Evolutionary conservation across 2,113 vertebrate species (phyloP).

Genomic region (Procapra przewalskii): DNA sequence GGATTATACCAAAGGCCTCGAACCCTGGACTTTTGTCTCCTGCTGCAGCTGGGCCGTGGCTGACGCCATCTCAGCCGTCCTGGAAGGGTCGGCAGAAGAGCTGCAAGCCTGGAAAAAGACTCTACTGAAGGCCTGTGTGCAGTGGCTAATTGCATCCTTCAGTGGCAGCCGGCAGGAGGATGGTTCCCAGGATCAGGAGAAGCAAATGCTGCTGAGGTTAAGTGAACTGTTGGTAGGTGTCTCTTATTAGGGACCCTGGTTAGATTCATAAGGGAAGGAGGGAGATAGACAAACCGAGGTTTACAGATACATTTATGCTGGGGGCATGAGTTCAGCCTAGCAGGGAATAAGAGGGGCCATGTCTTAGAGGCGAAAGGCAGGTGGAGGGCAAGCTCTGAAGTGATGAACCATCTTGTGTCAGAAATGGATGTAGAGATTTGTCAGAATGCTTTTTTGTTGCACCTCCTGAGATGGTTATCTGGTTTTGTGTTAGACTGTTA

Average conservation of each 20-base stretch:
- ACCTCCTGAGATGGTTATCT: not conserved
- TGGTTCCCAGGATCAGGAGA: conserved; percentile 77
- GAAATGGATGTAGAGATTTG: not conserved
- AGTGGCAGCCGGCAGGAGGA: conserved; percentile 71
- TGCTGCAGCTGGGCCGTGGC: conserved; percentile 88
- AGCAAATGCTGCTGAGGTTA: conserved; percentile 82
- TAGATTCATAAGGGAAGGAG: not conserved
- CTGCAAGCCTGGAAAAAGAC: conserved; percentile 83
- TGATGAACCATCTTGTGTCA: no score
- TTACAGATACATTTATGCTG: not conserved
- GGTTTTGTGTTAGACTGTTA: not conserved
- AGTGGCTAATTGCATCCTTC: conserved; percentile 82
- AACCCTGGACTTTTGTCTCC: not conserved
- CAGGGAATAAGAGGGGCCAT: rapidly evolving
- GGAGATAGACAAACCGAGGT: not conserved
- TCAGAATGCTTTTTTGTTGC: not conserved
- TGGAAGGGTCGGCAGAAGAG: conserved; percentile 76
- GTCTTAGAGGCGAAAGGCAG: not conserved
- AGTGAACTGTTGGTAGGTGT: conserved; percentile 80
- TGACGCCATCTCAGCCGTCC: conserved; percentile 82
- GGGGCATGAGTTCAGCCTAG: rapidly evolving
- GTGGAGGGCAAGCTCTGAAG: not conserved
- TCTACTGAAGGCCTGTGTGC: conserved; percentile 83
- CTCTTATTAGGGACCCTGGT: not conserved
- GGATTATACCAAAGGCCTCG: rapidly evolving